phyloP scores from a whole-genome alignment of 92 coral and sea anemone species.

The Zoanthus sansibaricus region DNA sequence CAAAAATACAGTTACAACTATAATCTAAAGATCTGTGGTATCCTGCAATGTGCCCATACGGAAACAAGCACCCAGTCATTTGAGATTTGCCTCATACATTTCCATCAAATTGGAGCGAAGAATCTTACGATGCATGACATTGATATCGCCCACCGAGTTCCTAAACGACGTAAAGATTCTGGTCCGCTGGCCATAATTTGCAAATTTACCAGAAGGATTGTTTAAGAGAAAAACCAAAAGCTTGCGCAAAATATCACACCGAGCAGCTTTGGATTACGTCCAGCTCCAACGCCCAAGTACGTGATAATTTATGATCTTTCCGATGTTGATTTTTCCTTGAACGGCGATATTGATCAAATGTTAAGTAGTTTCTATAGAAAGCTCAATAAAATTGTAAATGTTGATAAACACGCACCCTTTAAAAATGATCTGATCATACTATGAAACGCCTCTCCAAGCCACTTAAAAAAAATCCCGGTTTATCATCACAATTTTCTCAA shows the following conservation, averaged over 20 bases:
- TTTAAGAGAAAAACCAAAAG: not conserved
- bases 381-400: not conserved
- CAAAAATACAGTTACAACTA: not conserved
- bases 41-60: too few species aligned
- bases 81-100: not conserved
- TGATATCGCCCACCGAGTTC: not conserved
- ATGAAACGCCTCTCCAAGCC: not conserved
- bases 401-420: not conserved
- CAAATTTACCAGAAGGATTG: slow-evolving; percentile 1
- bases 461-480: too few species aligned
- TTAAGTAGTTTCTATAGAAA: too few species aligned
- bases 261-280: slow-evolving; percentile 12
- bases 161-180: not conserved
- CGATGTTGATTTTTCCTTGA: not conserved
- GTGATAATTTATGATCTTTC: slow-evolving; percentile 17
- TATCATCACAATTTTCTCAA: too few species aligned
- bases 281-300: slow-evolving; percentile 5
- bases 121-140: not conserved
- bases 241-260: slow-evolving; percentile 12
- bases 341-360: too few species aligned
- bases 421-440: not conserved
- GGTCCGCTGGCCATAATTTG: too few species aligned
- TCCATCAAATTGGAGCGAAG: slow-evolving; percentile 3
- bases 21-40: not conserved
- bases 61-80: too few species aligned